Percentiles rank a stretch among this genome's conserved stretches.
Conservation (phyloP, 2,113 vertebrate species). For the Sphyrna mokarran region DNA sequence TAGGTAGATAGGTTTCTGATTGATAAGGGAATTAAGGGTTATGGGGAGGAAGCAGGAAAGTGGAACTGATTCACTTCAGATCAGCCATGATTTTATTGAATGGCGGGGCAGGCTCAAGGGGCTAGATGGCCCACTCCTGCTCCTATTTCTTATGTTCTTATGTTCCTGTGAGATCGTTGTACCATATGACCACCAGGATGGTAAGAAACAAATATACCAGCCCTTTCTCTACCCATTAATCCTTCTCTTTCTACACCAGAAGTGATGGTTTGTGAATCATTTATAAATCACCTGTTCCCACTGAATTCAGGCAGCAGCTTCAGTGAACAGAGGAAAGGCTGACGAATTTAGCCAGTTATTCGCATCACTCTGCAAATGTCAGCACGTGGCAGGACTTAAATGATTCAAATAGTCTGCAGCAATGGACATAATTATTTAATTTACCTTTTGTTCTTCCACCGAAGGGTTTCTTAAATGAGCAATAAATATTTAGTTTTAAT, state of each 20-base stretch:
- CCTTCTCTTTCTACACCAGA: not conserved
- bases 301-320: not conserved
- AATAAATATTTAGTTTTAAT: slow-evolving; percentile 30
- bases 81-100: no score
- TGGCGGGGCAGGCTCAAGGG: no score
- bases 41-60: no score
- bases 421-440: slow-evolving; percentile 24
- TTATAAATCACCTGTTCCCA: not conserved
- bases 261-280: not conserved
- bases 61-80: no score
- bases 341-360: not conserved
- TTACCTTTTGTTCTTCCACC: not conserved
- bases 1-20: no score
- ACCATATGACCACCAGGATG: not conserved
- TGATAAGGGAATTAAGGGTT: no score
- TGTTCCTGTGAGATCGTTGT: not conserved
- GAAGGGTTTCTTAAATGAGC: slow-evolving; percentile 22
- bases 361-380: slow-evolving; percentile 19
- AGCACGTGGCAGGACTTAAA: not conserved
- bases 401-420: not conserved
- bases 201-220: not conserved
- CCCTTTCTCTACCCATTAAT: not conserved
- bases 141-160: no score
- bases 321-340: not conserved
- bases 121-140: no score